Conservation (phyloP, 2,888 invertebrate genomes). For the Dioctria rufipes region DNA sequence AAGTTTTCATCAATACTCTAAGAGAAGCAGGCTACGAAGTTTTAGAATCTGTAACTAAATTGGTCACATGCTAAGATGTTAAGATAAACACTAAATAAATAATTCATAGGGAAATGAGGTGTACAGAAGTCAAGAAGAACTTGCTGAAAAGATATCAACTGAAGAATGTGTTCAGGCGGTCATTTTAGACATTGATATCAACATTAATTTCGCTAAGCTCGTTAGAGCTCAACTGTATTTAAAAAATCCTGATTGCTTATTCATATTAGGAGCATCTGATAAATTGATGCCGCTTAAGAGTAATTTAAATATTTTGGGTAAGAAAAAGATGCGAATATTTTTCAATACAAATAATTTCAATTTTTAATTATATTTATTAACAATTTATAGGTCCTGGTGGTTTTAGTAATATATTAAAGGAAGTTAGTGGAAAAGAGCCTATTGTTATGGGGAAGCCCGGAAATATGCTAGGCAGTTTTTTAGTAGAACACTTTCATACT, state of each 20-base stretch:
- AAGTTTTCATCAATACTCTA: constrained; percentile 67
- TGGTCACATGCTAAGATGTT: not conserved
- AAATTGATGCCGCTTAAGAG: constrained; percentile 64
- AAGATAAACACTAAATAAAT: not conserved
- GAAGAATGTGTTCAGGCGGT: constrained; percentile 70
- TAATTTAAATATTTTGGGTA: constrained; percentile 64
- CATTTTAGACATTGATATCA: constrained; percentile 71
- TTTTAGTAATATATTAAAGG: constrained; percentile 63
- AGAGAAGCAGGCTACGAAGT: constrained; percentile 70
- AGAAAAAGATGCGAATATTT: constrained; percentile 14
- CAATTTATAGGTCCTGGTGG: constrained; percentile 59
- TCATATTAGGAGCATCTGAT: constrained; percentile 70
- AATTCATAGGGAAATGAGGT: no score
- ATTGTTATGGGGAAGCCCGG: constrained; percentile 72
- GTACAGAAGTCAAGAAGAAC: not conserved
- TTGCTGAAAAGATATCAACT: constrained; percentile 1
- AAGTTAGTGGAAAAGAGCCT: constrained; percentile 67
- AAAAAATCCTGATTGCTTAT: constrained; percentile 68
- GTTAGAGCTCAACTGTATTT: constrained; percentile 70
- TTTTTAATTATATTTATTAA: not conserved
- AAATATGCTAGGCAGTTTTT: constrained; percentile 65
- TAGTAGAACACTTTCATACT: constrained; percentile 70
- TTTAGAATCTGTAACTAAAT: constrained; percentile 66
- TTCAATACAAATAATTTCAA: not conserved
- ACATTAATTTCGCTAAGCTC: constrained; percentile 70